Percentiles rank a stretch among this genome's conserved stretches.
Conservation (phyloP, 2,797 vertebrate species). For the Manis crassicaudata region DNA sequence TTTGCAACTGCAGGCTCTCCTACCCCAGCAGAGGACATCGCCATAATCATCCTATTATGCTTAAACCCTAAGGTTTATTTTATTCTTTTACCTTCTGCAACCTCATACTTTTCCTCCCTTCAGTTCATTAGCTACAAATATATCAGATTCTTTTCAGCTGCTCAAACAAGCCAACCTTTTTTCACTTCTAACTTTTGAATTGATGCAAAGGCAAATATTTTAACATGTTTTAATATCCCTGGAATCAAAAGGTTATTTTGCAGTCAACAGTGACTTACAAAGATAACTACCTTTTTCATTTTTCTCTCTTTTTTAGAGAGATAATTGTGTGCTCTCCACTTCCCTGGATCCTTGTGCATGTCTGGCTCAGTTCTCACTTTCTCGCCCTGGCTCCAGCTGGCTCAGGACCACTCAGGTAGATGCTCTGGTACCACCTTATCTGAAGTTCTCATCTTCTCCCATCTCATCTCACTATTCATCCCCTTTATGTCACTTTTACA, state of each 20-base stretch:
- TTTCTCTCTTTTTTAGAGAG: neutral
- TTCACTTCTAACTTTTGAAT: neutral
- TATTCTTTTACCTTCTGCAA: neutral
- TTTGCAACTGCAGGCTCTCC: neutral
- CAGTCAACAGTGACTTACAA: neutral
- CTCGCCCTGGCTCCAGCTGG: neutral
- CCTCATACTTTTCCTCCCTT: neutral
- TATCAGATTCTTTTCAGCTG: neutral
- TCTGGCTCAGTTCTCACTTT: neutral
- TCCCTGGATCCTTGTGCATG: neutral
- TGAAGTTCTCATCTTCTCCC: too few species aligned
- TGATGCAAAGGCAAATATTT: neutral
- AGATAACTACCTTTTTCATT: neutral
- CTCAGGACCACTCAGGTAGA: neutral
- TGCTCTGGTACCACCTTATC: neutral
- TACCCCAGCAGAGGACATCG: neutral
- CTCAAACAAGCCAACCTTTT: neutral
- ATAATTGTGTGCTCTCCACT: neutral
- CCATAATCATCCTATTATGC: neutral
- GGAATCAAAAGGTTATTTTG: neutral
- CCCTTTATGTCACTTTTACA: neutral
- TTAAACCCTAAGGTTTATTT: neutral
- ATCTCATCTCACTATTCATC: neutral
- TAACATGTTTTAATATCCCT: neutral
- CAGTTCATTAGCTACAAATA: neutral